These are phyloP conservation scores for Oeneis ivallda DNA, from an alignment of 2,888 invertebrate species.

Conservation along the genomic window DNA sequence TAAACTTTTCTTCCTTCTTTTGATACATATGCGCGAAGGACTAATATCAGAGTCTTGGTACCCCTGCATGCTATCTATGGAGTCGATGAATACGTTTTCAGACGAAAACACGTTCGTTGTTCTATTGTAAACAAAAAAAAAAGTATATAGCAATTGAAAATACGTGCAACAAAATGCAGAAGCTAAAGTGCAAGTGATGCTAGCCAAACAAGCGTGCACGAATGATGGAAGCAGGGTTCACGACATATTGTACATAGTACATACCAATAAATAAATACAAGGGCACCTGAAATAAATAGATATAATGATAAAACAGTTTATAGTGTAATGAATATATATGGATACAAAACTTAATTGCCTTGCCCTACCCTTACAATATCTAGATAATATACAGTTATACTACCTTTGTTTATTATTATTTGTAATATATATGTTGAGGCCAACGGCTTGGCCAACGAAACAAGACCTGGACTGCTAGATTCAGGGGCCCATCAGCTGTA, in stretches of 20 bases:
- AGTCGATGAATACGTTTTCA: slow-evolving; percentile 44
- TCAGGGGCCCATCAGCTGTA: no score
- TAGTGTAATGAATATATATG: no score
- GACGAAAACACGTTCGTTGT: slow-evolving; percentile 42
- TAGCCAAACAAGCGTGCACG: slow-evolving; percentile 37
- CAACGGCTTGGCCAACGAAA: no score
- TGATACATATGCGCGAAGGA: slow-evolving; percentile 42
- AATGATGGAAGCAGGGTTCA: slow-evolving; percentile 73
- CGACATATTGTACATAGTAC: slow-evolving; percentile 38
- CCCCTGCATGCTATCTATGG: slow-evolving; percentile 64
- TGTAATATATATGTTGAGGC: no score
- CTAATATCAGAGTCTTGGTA: slow-evolving; percentile 67
- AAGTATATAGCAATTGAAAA: slow-evolving; percentile 36
- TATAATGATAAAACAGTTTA: no score
- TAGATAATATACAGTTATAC: not conserved
- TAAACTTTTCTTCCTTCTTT: slow-evolving; percentile 46
- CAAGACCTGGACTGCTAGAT: no score
- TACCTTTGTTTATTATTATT: no score
- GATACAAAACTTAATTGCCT: not conserved
- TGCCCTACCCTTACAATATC: not conserved
- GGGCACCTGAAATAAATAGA: not conserved
- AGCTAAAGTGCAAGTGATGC: slow-evolving; percentile 38
- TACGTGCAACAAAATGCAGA: slow-evolving; percentile 36
- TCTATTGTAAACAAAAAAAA: slow-evolving; percentile 53
- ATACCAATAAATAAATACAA: slow-evolving; percentile 1